Conservation (phyloP, 2,888 invertebrate genomes). For the Cryptus armator region DNA sequence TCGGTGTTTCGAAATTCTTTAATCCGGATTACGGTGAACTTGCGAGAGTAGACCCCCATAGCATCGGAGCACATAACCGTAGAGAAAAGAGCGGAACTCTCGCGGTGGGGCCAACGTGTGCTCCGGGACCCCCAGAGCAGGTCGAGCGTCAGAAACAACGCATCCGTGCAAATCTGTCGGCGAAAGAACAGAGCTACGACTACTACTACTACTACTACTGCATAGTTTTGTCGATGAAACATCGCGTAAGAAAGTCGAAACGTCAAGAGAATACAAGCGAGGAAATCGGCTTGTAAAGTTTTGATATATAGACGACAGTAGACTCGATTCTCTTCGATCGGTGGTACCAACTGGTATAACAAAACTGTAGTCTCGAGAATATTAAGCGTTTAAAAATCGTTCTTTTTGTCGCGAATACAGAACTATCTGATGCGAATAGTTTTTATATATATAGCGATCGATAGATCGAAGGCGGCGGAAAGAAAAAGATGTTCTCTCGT, state of each 20-base stretch:
- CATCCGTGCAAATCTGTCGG: slow-evolving; percentile 40
- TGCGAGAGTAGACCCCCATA: slow-evolving; percentile 49
- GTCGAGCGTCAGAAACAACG: slow-evolving; percentile 23
- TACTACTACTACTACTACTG: slow-evolving; percentile 8
- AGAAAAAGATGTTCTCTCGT: slow-evolving; percentile 2
- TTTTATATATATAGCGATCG: not conserved
- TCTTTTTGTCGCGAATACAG: not conserved
- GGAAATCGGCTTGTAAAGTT: slow-evolving; percentile 5
- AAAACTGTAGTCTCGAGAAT: not conserved
- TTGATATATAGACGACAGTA: not conserved
- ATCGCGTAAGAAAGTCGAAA: not conserved
- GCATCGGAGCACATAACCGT: slow-evolving; percentile 2
- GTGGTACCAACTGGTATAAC: not conserved
- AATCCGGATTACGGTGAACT: slow-evolving; percentile 83
- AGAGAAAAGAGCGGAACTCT: slow-evolving; percentile 15
- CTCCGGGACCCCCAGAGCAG: slow-evolving; percentile 57
- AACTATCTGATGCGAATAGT: not conserved
- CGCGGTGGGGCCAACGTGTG: slow-evolving; percentile 42
- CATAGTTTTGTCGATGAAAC: not conserved
- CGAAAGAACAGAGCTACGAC: slow-evolving; percentile 28
- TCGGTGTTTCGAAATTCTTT: slow-evolving; percentile 82
- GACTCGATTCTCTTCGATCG: not conserved
- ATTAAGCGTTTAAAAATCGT: not conserved
- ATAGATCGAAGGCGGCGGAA: not conserved
- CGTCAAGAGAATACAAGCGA: not conserved